Percentiles rank a stretch among this genome's conserved stretches.
Evolutionary conservation across 2,113 vertebrate genomes (phyloP).

Genomic region (Macaca nemestrina): DNA sequence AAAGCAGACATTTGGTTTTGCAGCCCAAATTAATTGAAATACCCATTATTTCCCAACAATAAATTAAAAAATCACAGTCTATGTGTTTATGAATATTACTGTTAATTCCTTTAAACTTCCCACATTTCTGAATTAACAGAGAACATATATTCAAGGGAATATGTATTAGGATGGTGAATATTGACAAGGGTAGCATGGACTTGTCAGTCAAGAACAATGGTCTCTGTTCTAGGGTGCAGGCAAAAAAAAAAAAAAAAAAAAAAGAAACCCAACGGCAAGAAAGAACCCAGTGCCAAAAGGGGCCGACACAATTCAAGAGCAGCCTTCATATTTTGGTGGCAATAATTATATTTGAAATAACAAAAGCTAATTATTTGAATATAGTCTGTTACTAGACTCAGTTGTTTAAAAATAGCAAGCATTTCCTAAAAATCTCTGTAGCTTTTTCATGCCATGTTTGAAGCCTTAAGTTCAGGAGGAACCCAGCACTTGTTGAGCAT

Average conservation of each 20-base stretch:
- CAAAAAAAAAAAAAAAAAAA: no score
- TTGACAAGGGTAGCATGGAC: not conserved
- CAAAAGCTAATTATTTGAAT: conserved; percentile 11
- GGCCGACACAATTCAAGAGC: not conserved
- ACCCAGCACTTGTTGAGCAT: not conserved
- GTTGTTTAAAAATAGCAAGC: not conserved
- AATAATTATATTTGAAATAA: not conserved
- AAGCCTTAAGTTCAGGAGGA: not conserved
- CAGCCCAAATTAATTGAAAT: not conserved
- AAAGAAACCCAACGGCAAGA: not conserved
- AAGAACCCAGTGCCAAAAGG: not conserved
- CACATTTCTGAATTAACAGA: not conserved
- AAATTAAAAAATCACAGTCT: not conserved
- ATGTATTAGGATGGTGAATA: not conserved
- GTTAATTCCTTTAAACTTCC: not conserved
- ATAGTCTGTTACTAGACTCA: not conserved
- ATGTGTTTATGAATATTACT: not conserved
- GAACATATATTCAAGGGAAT: not conserved
- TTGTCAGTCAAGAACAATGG: not conserved
- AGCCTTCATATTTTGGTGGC: not conserved
- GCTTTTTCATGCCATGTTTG: not conserved
- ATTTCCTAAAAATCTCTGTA: not conserved
- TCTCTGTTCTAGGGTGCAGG: not conserved
- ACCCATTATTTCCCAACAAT: not conserved
- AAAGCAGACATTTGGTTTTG: not conserved